A percentile compares a stretch with the other conserved stretches of the same genome.
Conservation (phyloP, 2,888 invertebrate species). For the Morpho deidamia region DNA sequence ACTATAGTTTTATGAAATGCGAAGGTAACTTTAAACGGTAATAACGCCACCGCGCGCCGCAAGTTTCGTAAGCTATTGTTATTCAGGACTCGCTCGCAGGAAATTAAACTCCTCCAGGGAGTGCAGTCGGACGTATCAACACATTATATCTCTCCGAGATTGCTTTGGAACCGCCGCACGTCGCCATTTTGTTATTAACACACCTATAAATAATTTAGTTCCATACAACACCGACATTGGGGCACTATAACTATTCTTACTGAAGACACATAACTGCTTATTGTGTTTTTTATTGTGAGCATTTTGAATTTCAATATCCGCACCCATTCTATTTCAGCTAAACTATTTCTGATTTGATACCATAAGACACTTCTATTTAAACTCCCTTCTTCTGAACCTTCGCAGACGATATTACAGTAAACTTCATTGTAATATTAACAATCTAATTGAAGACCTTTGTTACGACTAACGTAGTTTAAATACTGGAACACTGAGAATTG, state of each 20-base stretch:
- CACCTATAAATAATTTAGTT: too few species aligned
- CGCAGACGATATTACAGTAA: background rate
- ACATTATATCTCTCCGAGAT: background rate
- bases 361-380: too few species aligned
- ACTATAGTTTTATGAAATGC: background rate
- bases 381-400: too few species aligned
- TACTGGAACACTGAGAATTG: slow-evolving; percentile 3
- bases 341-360: too few species aligned
- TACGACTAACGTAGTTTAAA: background rate
- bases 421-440: background rate
- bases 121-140: slow-evolving; percentile 5
- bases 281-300: too few species aligned
- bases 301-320: too few species aligned
- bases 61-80: slow-evolving; percentile 5
- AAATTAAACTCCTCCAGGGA: slow-evolving; percentile 14
- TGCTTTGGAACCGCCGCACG: background rate
- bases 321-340: too few species aligned
- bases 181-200: background rate
- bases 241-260: too few species aligned
- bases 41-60: background rate
- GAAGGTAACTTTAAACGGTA: background rate
- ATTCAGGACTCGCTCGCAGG: slow-evolving; percentile 11
- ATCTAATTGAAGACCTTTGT: slow-evolving; percentile 2
- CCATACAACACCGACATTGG: too few species aligned
- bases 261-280: too few species aligned